Evolutionary conservation across 2,797 vertebrate species (phyloP).

Genomic region (Xenopus petersii): DNA sequence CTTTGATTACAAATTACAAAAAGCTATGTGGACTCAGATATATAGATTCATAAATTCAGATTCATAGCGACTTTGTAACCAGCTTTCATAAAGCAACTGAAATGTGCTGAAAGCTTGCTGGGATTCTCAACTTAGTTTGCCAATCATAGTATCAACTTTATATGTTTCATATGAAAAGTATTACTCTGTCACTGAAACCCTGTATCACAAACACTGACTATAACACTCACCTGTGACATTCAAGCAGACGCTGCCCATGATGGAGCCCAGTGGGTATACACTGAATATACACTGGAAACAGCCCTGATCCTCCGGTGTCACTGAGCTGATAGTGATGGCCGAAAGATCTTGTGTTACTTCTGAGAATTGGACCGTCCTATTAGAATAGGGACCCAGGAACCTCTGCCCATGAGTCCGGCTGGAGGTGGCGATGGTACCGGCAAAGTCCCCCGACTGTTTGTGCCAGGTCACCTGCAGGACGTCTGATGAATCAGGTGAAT

Average conservation of each 20-base stretch:
- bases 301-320: conserved; percentile 56
- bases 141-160: no score
- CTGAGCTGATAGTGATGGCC: conserved; percentile 50
- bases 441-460: conserved; percentile 46
- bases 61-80: no score
- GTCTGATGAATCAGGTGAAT: conserved; percentile 34
- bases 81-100: no score
- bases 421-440: conserved; percentile 59
- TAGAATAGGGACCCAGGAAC: conserved; percentile 42
- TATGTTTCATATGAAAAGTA: no score
- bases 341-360: conserved; percentile 42
- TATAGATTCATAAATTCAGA: no score
- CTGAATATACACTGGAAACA: conserved; percentile 67
- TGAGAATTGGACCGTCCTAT: conserved; percentile 31
- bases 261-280: conserved; percentile 55
- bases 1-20: no score
- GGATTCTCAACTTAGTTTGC: no score
- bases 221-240: conserved; percentile 59
- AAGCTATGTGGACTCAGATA: no score
- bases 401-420: conserved; percentile 48
- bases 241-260: conserved; percentile 54
- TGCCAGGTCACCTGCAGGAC: conserved; percentile 64
- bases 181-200: no score
- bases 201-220: no score
- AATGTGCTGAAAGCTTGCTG: no score